These are phyloP conservation scores for Prosapia bicincta DNA, from an alignment of 2,888 invertebrate genomes.

Conservation along the genomic window DNA sequence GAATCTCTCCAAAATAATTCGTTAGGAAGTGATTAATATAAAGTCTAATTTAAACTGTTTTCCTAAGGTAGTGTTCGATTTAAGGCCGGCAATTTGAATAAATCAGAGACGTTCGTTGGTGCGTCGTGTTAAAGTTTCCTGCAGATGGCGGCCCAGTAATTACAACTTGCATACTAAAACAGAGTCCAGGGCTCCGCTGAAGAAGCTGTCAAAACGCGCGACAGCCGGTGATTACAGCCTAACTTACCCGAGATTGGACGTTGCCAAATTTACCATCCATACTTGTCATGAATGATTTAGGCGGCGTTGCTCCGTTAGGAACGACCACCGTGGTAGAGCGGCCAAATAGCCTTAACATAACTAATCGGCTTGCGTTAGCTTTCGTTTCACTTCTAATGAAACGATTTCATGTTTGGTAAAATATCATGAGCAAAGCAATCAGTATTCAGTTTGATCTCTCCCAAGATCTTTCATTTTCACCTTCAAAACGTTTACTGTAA, in stretches of 20 bases:
- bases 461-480: too few relatives aligned
- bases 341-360: neutral
- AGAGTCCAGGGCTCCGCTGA: neutral
- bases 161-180: neutral
- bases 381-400: neutral
- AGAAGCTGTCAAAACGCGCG: neutral
- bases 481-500: too few relatives aligned
- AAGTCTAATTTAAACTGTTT: too few relatives aligned
- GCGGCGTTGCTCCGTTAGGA: neutral
- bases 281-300: neutral
- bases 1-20: too few relatives aligned
- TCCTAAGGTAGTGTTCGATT: too few relatives aligned
- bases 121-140: neutral
- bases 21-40: too few relatives aligned
- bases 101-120: neutral
- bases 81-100: neutral
- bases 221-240: neutral
- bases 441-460: too few relatives aligned
- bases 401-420: neutral
- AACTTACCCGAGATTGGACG: neutral
- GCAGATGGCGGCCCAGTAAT: neutral
- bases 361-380: neutral
- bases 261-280: neutral
- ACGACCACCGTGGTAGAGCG: neutral
- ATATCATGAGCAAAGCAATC: too few relatives aligned